Evolutionary conservation across 2,888 invertebrate genomes (phyloP).

Genomic region (Phania funesta): DNA sequence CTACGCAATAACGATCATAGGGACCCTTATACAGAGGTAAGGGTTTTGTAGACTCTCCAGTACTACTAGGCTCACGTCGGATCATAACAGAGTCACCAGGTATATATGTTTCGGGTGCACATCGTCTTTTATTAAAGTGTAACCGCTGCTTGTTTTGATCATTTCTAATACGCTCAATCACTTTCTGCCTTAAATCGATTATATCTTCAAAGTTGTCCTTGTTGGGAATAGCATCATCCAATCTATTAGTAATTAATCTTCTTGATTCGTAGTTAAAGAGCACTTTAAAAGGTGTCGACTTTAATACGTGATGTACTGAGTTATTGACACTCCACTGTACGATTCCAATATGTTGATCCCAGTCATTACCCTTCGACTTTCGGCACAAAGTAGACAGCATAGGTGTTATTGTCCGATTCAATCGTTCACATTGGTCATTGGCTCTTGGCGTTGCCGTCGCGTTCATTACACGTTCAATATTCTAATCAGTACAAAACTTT

Average conservation of each 20-base stretch:
- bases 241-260: slow-evolving; percentile 10
- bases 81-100: slow-evolving; percentile 59
- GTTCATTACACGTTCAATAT: neutral
- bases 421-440: slow-evolving; percentile 61
- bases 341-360: slow-evolving; percentile 66
- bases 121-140: slow-evolving; percentile 42
- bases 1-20: neutral
- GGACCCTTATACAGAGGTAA: neutral
- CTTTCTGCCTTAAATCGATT: slow-evolving; percentile 15
- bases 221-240: slow-evolving; percentile 15
- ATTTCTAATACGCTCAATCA: slow-evolving; percentile 25
- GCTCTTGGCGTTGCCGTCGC: too few species aligned
- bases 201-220: neutral
- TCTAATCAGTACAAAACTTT: neutral
- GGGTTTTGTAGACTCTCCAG: too few species aligned
- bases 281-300: slow-evolving; percentile 65
- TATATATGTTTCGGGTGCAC: too few species aligned
- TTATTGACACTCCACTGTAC: slow-evolving; percentile 69
- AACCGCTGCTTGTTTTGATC: slow-evolving; percentile 45
- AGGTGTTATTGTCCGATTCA: slow-evolving; percentile 68
- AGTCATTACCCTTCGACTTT: slow-evolving; percentile 60
- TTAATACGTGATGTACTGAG: slow-evolving; percentile 21
- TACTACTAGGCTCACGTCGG: too few species aligned
- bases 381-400: slow-evolving; percentile 62
- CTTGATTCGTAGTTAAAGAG: slow-evolving; percentile 60